Percentiles rank a stretch among this genome's conserved stretches.
phyloP scores from a whole-genome alignment of 2,113 vertebrate genomes.

The cattle (Bos taurus) region DNA sequence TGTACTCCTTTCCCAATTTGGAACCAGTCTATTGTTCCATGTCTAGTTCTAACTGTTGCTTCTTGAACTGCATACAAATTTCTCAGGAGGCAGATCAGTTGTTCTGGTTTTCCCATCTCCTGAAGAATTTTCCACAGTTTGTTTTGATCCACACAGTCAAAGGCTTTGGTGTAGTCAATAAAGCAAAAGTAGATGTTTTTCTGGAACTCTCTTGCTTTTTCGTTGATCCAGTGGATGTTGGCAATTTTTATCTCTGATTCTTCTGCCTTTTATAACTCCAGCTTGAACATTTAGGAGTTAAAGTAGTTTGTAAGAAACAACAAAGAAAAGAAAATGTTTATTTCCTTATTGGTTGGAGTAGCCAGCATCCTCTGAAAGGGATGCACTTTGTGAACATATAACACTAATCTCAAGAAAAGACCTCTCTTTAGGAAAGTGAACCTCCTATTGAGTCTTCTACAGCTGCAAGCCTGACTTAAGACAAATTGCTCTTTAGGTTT shows the following conservation, averaged over 20 bases:
- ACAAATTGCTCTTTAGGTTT: background rate
- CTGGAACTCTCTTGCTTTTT: background rate
- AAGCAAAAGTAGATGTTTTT: background rate
- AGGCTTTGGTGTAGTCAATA: background rate
- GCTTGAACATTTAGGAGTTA: background rate
- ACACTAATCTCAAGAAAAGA: background rate
- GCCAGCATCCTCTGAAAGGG: background rate
- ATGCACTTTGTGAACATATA: background rate
- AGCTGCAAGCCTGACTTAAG: background rate
- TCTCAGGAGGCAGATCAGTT: background rate
- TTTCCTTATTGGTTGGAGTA: background rate
- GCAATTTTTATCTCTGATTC: background rate
- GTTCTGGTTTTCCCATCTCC: background rate
- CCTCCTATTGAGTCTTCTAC: background rate
- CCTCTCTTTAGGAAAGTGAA: background rate
- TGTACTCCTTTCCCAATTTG: background rate
- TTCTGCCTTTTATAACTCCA: background rate
- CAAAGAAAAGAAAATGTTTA: background rate
- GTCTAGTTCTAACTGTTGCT: background rate
- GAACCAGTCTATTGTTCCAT: background rate
- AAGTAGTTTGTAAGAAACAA: background rate
- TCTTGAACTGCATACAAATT: background rate
- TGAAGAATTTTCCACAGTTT: background rate
- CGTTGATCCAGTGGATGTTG: background rate
- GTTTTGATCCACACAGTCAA: background rate